Conservation (phyloP, 1,140 invertebrate species). For the Phocides pigmalion region DNA sequence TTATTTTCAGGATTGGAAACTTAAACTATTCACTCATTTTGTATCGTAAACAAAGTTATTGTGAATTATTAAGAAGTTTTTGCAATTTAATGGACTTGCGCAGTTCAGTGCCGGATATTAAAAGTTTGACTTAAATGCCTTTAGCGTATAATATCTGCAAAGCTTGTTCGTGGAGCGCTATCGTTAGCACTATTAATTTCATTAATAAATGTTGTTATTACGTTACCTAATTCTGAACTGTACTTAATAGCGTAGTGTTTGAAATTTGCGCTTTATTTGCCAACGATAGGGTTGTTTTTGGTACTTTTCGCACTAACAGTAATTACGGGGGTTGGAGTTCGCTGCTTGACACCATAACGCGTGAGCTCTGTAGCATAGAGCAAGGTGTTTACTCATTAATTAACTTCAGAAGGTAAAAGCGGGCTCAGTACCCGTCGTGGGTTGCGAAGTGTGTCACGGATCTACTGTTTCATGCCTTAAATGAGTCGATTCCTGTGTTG, state of each 20-base stretch:
- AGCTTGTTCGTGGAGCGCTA: background rate
- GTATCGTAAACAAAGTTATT: background rate
- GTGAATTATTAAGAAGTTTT: slow-evolving; percentile 11
- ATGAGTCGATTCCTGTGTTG: slow-evolving; percentile 30
- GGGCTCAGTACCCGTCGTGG: slow-evolving; percentile 16
- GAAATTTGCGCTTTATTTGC: slow-evolving; percentile 20
- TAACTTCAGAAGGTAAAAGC: slow-evolving; percentile 30
- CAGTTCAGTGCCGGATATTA: background rate
- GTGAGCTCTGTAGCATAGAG: slow-evolving; percentile 22
- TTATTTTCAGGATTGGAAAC: too few relatives aligned
- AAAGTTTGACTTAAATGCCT: background rate
- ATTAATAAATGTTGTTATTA: slow-evolving; percentile 29
- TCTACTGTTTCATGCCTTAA: slow-evolving; percentile 31
- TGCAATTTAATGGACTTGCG: slow-evolving; percentile 3
- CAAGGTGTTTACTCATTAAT: slow-evolving; percentile 31
- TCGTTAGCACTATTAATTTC: slow-evolving; percentile 30
- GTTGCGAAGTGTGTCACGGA: slow-evolving; percentile 27
- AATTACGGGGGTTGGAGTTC: slow-evolving; percentile 20
- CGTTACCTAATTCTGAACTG: slow-evolving; percentile 19
- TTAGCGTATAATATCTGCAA: slow-evolving; percentile 2
- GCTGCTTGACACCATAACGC: slow-evolving; percentile 30
- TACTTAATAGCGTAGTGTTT: background rate
- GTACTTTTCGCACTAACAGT: background rate
- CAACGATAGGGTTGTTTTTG: slow-evolving; percentile 18
- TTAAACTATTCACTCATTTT: too few relatives aligned